Conservation (phyloP, 2,888 invertebrate species). For the Eueremaeus valkanovi region DNA sequence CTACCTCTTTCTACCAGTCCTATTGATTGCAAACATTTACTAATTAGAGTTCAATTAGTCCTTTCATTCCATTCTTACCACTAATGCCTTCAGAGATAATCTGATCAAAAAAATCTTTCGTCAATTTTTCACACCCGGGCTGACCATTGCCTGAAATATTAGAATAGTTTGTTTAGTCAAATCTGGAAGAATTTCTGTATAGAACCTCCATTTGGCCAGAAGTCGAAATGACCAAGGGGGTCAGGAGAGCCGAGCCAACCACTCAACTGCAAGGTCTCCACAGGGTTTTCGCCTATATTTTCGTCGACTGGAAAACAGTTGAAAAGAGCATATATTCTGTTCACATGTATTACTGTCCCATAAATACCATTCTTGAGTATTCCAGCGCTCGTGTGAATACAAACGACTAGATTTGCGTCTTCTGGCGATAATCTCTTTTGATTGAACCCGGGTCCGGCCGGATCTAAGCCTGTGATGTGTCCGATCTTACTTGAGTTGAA, state of each 20-base stretch:
- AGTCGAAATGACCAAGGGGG: background rate
- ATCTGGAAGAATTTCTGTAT: background rate
- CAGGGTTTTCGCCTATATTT: slow-evolving; percentile 1
- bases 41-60: background rate
- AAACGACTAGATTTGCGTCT: background rate
- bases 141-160: background rate
- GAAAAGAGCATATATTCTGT: background rate
- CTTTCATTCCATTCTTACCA: background rate
- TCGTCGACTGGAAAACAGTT: background rate
- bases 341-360: background rate
- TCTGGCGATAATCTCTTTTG: background rate
- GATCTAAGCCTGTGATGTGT: background rate
- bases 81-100: background rate
- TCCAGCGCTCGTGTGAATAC: background rate
- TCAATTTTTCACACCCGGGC: background rate
- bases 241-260: background rate
- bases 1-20: background rate
- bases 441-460: background rate
- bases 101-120: background rate
- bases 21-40: background rate
- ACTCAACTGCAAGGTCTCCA: background rate
- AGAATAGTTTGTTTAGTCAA: background rate
- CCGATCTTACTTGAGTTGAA: background rate
- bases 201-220: slow-evolving; percentile 6
- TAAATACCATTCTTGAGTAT: too few relatives aligned